Evolutionary conservation across 2,888 invertebrate genomes (phyloP).

Genomic region (Philhelius pedissequus): DNA sequence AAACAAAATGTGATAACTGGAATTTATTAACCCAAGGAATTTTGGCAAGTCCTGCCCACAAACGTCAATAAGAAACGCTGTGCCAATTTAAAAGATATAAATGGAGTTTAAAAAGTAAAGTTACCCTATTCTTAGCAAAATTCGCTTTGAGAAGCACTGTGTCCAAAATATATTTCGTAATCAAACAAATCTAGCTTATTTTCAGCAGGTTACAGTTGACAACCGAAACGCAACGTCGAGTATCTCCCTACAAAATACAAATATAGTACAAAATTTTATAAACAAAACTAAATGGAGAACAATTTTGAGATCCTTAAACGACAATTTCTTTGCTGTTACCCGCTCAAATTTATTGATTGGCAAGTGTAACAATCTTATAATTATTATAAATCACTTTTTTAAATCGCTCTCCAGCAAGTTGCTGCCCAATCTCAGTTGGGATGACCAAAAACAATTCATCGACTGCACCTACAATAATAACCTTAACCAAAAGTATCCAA

Average conservation of each 20-base stretch:
- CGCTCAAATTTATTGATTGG: constrained; percentile 74
- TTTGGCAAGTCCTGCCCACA: too few species aligned
- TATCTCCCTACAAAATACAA: too few species aligned
- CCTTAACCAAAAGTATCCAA: constrained; percentile 82
- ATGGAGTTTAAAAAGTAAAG: too few species aligned
- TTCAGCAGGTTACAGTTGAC: too few species aligned
- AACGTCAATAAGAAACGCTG: too few species aligned
- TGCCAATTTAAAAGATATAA: too few species aligned
- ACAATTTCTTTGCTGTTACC: constrained; percentile 76
- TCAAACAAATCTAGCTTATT: neutral
- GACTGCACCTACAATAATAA: constrained; percentile 81
- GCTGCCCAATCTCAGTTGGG: constrained; percentile 74
- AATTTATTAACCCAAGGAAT: too few species aligned
- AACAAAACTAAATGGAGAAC: neutral
- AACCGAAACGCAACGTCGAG: too few species aligned
- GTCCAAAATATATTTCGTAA: neutral
- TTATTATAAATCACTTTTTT: neutral
- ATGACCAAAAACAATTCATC: constrained; percentile 82
- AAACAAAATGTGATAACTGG: too few species aligned
- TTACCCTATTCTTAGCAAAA: too few species aligned
- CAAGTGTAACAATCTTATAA: constrained; percentile 52
- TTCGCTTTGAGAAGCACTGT: neutral
- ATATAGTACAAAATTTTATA: neutral
- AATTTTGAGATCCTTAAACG: constrained; percentile 14
- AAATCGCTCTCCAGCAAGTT: constrained; percentile 4